Conservation (phyloP, 2,888 invertebrate species). For the Orthonevra nobilis region DNA sequence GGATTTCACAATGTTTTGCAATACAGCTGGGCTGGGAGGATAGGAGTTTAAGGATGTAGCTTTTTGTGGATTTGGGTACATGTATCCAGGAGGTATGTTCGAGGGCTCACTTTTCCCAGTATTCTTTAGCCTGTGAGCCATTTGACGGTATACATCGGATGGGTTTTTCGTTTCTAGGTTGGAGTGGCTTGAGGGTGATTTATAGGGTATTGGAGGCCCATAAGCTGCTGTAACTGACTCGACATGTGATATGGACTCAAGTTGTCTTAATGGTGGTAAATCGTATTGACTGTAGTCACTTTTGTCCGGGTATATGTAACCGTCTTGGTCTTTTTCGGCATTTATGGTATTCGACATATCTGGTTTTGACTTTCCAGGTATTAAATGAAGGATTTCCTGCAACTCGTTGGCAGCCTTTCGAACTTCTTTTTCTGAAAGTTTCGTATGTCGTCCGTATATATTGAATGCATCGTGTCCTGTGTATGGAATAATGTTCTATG, state of each 20-base stretch:
- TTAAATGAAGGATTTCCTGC: slow-evolving; percentile 77
- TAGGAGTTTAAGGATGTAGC: slow-evolving; percentile 73
- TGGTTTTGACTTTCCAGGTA: slow-evolving; percentile 72
- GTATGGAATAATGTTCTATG: slow-evolving; percentile 66
- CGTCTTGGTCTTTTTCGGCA: slow-evolving; percentile 72
- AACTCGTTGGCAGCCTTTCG: slow-evolving; percentile 77
- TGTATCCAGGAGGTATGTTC: slow-evolving; percentile 69
- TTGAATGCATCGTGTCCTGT: slow-evolving; percentile 76
- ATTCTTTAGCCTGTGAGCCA: slow-evolving; percentile 75
- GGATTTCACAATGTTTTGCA: slow-evolving; percentile 53
- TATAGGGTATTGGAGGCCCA: slow-evolving; percentile 71
- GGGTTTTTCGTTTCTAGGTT: slow-evolving; percentile 69
- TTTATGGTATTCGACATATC: slow-evolving; percentile 74
- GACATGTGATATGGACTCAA: slow-evolving; percentile 78
- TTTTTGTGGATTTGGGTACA: slow-evolving; percentile 76
- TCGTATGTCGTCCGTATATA: slow-evolving; percentile 77
- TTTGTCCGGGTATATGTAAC: slow-evolving; percentile 40
- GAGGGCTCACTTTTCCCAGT: slow-evolving; percentile 4
- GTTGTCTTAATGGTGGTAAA: slow-evolving; percentile 74
- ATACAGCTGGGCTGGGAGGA: slow-evolving; percentile 25
- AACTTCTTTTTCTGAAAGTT: slow-evolving; percentile 77
- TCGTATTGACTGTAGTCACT: slow-evolving; percentile 72
- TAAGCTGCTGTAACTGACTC: slow-evolving; percentile 79
- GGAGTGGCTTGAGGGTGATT: slow-evolving; percentile 9
- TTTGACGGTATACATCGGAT: slow-evolving; percentile 77